phyloP scores from a whole-genome alignment of 2,797 vertebrate genomes.

The Anguilla marmorata region DNA sequence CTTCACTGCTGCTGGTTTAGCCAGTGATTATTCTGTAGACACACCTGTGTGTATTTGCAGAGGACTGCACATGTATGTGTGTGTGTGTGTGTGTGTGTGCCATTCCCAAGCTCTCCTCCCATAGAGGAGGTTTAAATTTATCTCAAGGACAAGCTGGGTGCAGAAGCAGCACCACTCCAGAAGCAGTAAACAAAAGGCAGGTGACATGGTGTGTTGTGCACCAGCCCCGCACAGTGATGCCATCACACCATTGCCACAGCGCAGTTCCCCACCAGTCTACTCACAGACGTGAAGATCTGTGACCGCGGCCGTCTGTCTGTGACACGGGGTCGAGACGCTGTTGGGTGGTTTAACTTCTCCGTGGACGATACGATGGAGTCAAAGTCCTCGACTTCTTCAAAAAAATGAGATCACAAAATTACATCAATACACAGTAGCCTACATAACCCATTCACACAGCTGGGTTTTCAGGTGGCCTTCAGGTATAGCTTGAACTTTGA shows the following conservation, averaged over 20 bases:
- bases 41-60: no score
- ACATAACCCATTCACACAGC: constrained; percentile 30
- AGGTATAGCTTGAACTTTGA: background rate
- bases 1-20: no score
- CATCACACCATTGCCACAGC: background rate
- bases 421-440: constrained; percentile 23
- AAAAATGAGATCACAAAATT: background rate
- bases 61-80: no score
- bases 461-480: background rate
- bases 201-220: background rate
- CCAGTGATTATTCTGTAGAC: no score
- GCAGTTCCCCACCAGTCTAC: constrained; percentile 49
- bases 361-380: constrained; percentile 84
- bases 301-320: constrained; percentile 93
- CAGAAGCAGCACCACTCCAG: background rate
- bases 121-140: constrained; percentile 23
- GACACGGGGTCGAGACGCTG: constrained; percentile 88
- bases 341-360: constrained; percentile 94
- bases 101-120: background rate
- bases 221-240: background rate
- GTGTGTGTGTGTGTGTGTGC: constrained; percentile 17
- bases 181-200: background rate
- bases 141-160: background rate
- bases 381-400: constrained; percentile 86
- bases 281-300: constrained; percentile 89